Conservation (phyloP, 2,113 vertebrate genomes). For the Paratilapia polleni region DNA sequence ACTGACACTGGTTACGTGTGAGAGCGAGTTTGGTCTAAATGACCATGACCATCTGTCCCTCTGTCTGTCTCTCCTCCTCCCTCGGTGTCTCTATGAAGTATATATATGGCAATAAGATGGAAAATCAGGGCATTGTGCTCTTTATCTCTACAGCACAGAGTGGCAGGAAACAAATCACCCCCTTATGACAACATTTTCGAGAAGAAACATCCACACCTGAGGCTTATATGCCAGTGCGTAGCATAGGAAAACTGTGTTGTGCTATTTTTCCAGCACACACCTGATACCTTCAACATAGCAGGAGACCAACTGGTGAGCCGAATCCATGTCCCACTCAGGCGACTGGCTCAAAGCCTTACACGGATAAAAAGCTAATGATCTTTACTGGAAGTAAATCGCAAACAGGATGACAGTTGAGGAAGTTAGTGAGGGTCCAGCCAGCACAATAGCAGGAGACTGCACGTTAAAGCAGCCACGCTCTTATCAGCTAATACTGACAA, state of each 20-base stretch:
- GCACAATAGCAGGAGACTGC: conserved; percentile 60
- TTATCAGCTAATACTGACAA: conserved; percentile 48
- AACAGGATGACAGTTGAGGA: conserved; percentile 34
- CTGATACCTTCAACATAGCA: conserved; percentile 1
- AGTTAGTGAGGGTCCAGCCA: conserved; percentile 34
- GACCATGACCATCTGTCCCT: conserved; percentile 45
- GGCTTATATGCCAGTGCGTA: not conserved
- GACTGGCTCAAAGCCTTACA: conserved; percentile 15
- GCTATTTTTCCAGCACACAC: conserved; percentile 36
- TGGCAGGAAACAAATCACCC: conserved; percentile 17
- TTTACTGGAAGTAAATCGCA: conserved; percentile 53
- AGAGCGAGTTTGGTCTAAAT: conserved; percentile 47
- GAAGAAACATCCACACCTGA: conserved; percentile 12
- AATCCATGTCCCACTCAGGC: not conserved
- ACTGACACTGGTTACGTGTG: conserved; percentile 39
- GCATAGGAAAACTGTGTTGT: conserved; percentile 4
- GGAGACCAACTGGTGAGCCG: conserved; percentile 1
- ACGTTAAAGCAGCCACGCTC: conserved; percentile 6
- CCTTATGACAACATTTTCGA: conserved; percentile 23
- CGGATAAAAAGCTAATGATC: conserved; percentile 35
- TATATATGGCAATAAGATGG: conserved; percentile 65
- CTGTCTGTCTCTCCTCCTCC: conserved; percentile 37
- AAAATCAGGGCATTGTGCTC: conserved; percentile 41
- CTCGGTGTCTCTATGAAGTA: conserved; percentile 38
- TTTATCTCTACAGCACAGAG: conserved; percentile 21